These are phyloP conservation scores for Brachymystax lenok DNA, from an alignment of 2,797 vertebrate species.

Conservation along the genomic window DNA sequence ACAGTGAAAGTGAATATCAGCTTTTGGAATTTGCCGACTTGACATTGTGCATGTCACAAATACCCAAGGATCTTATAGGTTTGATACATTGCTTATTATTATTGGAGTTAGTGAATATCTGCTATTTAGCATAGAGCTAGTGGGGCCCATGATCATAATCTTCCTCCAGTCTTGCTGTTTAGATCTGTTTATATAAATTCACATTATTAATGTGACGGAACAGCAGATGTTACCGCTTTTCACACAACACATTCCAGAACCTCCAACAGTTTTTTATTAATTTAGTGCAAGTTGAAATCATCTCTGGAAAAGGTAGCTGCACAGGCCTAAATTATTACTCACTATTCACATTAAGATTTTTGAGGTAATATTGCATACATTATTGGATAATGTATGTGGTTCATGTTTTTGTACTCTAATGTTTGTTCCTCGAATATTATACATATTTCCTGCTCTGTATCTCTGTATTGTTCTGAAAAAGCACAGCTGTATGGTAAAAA, in stretches of 20 bases:
- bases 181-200: conserved; percentile 52
- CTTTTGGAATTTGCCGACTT: not conserved
- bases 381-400: conserved; percentile 2
- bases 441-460: not conserved
- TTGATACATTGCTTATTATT: not conserved
- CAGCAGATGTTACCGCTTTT: conserved; percentile 58
- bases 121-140: conserved; percentile 7
- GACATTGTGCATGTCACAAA: not conserved
- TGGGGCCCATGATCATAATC: conserved; percentile 1
- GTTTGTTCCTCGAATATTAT: not conserved
- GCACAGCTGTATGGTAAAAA: not conserved
- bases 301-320: conserved; percentile 37
- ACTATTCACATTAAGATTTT: conserved; percentile 12
- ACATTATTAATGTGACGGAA: conserved; percentile 61
- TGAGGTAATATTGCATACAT: not conserved
- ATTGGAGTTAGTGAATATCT: not conserved
- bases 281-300: conserved; percentile 27
- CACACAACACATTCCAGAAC: conserved; percentile 37
- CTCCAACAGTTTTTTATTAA: not conserved
- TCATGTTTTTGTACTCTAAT: not conserved
- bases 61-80: not conserved
- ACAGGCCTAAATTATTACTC: not conserved
- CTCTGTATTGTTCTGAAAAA: not conserved
- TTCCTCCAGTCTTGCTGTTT: conserved; percentile 49
- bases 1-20: no score